These are phyloP conservation scores for Cephalotes varians DNA, from an alignment of 2,888 invertebrate genomes.

Conservation along the genomic window DNA sequence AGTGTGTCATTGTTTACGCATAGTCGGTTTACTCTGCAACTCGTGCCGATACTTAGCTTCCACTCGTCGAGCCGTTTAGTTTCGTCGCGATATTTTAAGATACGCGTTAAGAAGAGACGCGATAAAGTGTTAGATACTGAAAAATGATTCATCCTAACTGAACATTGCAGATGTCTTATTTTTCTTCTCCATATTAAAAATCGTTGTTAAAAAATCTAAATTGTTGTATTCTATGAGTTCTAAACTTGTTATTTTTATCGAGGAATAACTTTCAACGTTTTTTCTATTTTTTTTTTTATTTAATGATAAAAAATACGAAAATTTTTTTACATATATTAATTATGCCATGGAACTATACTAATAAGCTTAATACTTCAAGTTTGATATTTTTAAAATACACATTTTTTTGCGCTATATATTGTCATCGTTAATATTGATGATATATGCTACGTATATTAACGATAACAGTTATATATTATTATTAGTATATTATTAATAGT, in stretches of 20 bases:
- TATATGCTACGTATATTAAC: too few relatives aligned
- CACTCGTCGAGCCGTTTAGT: constrained; percentile 34
- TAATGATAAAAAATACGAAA: background rate
- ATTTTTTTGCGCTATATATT: background rate
- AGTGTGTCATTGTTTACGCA: constrained; percentile 56
- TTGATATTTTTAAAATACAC: background rate
- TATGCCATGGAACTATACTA: background rate
- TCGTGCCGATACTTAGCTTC: constrained; percentile 44
- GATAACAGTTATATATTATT: too few relatives aligned
- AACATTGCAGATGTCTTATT: background rate
- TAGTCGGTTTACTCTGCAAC: constrained; percentile 49
- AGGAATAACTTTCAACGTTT: too few relatives aligned
- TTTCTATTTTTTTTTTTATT: too few relatives aligned
- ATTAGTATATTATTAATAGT: background rate
- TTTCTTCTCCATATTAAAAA: background rate
- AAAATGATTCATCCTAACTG: constrained; percentile 27
- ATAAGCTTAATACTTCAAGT: background rate
- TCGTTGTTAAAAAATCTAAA: background rate
- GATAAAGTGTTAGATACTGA: constrained; percentile 42
- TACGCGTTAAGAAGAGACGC: constrained; percentile 35
- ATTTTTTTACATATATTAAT: background rate
- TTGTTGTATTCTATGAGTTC: background rate
- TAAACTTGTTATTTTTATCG: background rate
- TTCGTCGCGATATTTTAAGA: constrained; percentile 42
- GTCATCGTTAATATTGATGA: background rate